Percentiles rank a stretch among this genome's conserved stretches.
Conservation (phyloP, 2,113 vertebrate species). For the Gadus chalcogrammus region DNA sequence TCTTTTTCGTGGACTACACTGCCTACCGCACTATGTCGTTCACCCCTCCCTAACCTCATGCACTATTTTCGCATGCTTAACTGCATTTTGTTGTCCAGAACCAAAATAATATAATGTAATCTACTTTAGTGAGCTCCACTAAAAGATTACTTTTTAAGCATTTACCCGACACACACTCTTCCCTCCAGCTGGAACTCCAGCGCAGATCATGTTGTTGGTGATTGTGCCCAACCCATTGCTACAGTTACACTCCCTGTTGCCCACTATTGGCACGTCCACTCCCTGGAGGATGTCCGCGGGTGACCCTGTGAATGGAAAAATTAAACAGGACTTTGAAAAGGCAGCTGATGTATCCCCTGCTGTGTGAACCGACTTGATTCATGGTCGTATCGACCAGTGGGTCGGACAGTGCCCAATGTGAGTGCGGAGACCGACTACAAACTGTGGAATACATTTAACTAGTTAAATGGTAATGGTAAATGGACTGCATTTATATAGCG, state of each 20-base stretch:
- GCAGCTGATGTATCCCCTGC: background rate
- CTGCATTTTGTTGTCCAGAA: too few relatives aligned
- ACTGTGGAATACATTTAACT: too few relatives aligned
- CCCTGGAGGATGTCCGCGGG: constrained; percentile 52
- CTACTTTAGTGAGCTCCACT: background rate
- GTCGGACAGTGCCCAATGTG: too few relatives aligned
- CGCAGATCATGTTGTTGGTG: constrained; percentile 78
- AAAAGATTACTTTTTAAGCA: background rate
- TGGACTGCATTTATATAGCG: too few relatives aligned
- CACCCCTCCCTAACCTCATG: background rate
- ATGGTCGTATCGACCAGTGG: background rate
- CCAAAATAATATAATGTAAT: background rate
- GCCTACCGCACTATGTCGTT: too few relatives aligned
- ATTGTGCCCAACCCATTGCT: constrained; percentile 28
- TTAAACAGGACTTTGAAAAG: background rate
- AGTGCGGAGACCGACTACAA: too few relatives aligned
- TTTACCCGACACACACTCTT: constrained; percentile 68
- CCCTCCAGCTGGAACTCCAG: constrained; percentile 63
- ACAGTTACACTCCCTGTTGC: constrained; percentile 56
- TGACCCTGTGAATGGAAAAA: constrained; percentile 10
- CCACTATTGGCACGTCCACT: constrained; percentile 60
- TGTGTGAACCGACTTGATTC: background rate
- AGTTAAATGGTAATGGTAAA: too few relatives aligned
- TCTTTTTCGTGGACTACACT: too few relatives aligned
- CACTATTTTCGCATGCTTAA: background rate